Conservation (phyloP, 2,797 vertebrate genomes). For the Acipenser oxyrinchus region DNA sequence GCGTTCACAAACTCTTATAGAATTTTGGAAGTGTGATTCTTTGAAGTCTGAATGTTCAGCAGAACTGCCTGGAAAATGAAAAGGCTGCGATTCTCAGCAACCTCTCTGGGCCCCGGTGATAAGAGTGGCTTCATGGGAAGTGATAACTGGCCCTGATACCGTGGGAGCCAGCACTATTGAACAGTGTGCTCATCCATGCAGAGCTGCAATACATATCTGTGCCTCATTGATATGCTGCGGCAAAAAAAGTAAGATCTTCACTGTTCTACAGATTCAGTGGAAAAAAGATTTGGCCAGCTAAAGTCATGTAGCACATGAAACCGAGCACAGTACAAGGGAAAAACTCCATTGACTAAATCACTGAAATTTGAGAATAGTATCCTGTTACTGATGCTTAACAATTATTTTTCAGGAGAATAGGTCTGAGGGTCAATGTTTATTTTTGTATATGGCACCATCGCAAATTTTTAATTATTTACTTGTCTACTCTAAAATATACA, state of each 20-base stretch:
- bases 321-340: slow-evolving; percentile 63
- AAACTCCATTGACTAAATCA: slow-evolving; percentile 68
- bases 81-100: slow-evolving; percentile 88
- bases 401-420: slow-evolving; percentile 35
- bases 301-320: slow-evolving; percentile 84
- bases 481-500: no score
- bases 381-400: slow-evolving; percentile 69
- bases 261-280: slow-evolving; percentile 72
- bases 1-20: slow-evolving; percentile 91
- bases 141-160: slow-evolving; percentile 98
- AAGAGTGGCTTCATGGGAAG: slow-evolving; percentile 99
- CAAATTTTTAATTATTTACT: no score
- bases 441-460: no score
- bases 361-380: slow-evolving; percentile 77
- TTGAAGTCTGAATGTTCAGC: slow-evolving; percentile 98
- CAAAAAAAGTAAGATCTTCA: slow-evolving; percentile 76
- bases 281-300: slow-evolving; percentile 73
- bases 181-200: slow-evolving; percentile 98
- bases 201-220: slow-evolving; percentile 96
- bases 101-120: slow-evolving; percentile 99
- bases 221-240: slow-evolving; percentile 99
- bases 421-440: no score
- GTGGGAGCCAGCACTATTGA: slow-evolving; percentile 90
- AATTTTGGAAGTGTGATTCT: slow-evolving; percentile 95
- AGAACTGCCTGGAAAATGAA: slow-evolving; percentile 91